phyloP scores from a whole-genome alignment of 2,888 invertebrate genomes.

The Pogonocherus hispidulus region DNA sequence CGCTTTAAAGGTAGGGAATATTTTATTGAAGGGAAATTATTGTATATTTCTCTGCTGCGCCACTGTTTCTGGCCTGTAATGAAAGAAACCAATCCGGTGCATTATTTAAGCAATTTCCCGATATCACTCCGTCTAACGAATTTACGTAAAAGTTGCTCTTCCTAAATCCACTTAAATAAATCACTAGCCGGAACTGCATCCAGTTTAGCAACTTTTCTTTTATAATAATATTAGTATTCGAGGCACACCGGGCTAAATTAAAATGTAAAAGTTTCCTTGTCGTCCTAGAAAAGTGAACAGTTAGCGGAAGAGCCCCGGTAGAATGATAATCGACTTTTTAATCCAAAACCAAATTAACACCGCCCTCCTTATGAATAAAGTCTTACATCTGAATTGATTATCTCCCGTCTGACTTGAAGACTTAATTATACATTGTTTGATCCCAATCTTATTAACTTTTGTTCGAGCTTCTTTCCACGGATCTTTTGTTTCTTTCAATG shows the following conservation, averaged over 20 bases:
- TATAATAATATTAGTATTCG: constrained; percentile 45
- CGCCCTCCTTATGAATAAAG: constrained; percentile 48
- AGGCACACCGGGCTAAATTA: constrained; percentile 49
- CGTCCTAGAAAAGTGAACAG: constrained; percentile 34
- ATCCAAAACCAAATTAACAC: constrained; percentile 53
- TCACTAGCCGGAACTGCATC: neutral
- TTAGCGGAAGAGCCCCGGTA: constrained; percentile 39
- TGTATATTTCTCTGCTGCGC: no score
- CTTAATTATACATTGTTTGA: constrained; percentile 67
- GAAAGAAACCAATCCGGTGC: neutral
- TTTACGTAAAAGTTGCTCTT: neutral
- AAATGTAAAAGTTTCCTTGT: constrained; percentile 59
- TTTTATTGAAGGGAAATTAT: no score
- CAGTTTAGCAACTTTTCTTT: constrained; percentile 1
- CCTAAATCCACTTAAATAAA: neutral
- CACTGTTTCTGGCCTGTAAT: no score
- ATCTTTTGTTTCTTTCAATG: constrained; percentile 57
- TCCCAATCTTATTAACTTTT: constrained; percentile 65
- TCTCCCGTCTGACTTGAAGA: constrained; percentile 54
- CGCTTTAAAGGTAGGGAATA: no score
- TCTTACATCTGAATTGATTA: constrained; percentile 58
- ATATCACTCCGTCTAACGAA: neutral
- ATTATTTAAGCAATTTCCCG: neutral
- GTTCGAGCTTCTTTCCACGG: constrained; percentile 57
- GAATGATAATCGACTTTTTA: constrained; percentile 58